phyloP scores from a whole-genome alignment of 2,888 invertebrate species.

The Thecophora atra region DNA sequence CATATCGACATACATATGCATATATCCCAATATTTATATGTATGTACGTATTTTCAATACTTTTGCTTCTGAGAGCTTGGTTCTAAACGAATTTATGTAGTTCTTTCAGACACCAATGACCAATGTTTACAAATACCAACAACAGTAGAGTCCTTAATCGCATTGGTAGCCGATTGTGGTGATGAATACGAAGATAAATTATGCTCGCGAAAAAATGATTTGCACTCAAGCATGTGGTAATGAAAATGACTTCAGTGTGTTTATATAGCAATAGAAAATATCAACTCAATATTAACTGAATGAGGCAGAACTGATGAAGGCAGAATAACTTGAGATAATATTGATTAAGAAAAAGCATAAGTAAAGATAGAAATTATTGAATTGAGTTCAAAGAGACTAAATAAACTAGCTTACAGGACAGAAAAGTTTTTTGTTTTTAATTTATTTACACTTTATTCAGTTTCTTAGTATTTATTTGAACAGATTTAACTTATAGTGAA shows the following conservation, averaged over 20 bases:
- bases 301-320: neutral
- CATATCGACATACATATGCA: neutral
- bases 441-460: too few species aligned
- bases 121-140: conserved; percentile 64
- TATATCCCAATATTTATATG: too few species aligned
- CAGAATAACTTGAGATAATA: too few species aligned
- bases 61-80: conserved; percentile 47
- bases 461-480: too few species aligned
- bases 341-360: too few species aligned
- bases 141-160: conserved; percentile 70
- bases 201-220: conserved; percentile 66
- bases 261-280: conserved; percentile 27
- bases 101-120: conserved; percentile 66
- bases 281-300: neutral
- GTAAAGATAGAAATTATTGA: too few species aligned
- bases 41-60: conserved; percentile 7
- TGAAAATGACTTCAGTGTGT: conserved; percentile 24
- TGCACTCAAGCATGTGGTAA: conserved; percentile 67
- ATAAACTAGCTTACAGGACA: too few species aligned
- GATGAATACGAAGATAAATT: conserved; percentile 76
- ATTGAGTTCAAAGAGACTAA: too few species aligned
- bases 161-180: conserved; percentile 72
- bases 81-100: conserved; percentile 67
- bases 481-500: too few species aligned
- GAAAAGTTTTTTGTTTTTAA: too few species aligned